Percentiles rank a stretch among this genome's conserved stretches.
phyloP scores from a whole-genome alignment of 2,888 invertebrate species.

The Kuschelorhynchus macadamiae region DNA sequence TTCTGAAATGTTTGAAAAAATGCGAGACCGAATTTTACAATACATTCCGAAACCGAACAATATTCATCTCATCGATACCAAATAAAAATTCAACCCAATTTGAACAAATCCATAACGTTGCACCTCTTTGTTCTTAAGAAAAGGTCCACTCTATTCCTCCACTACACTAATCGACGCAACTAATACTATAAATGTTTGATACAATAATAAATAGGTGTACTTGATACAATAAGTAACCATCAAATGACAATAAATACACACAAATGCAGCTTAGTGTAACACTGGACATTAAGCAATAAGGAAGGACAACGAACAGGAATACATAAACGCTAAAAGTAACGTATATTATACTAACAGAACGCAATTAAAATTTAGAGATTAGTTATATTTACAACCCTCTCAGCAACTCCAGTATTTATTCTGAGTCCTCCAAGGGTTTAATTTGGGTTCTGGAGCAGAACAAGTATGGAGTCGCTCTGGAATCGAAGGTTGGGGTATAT shows the following conservation, averaged over 20 bases:
- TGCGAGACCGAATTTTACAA: conserved; percentile 40
- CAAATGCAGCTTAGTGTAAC: conserved; percentile 68
- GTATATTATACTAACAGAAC: conserved; percentile 49
- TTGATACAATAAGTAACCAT: conserved; percentile 67
- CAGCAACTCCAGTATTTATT: background rate
- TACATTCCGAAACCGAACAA: conserved; percentile 53
- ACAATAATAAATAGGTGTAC: conserved; percentile 67
- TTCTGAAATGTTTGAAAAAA: conserved; percentile 55
- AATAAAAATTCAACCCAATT: conserved; percentile 53
- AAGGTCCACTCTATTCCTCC: conserved; percentile 49
- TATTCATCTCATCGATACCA: conserved; percentile 52
- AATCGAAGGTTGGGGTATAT: conserved; percentile 29
- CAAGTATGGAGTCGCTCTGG: conserved; percentile 2
- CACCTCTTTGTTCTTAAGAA: conserved; percentile 50
- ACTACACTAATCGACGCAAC: conserved; percentile 65
- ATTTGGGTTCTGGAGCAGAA: background rate
- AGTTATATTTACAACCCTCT: conserved; percentile 42
- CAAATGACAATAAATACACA: conserved; percentile 68
- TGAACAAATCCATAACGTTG: conserved; percentile 57
- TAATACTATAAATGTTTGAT: conserved; percentile 66
- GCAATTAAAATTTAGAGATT: conserved; percentile 58
- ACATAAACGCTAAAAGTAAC: conserved; percentile 54
- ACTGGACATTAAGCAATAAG: conserved; percentile 70
- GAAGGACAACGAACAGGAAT: conserved; percentile 62
- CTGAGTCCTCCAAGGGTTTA: background rate